Base-by-base conservation (phyloP, 2,113 vertebrate genomes). In the Gnathonemus longibarbis region DNA sequence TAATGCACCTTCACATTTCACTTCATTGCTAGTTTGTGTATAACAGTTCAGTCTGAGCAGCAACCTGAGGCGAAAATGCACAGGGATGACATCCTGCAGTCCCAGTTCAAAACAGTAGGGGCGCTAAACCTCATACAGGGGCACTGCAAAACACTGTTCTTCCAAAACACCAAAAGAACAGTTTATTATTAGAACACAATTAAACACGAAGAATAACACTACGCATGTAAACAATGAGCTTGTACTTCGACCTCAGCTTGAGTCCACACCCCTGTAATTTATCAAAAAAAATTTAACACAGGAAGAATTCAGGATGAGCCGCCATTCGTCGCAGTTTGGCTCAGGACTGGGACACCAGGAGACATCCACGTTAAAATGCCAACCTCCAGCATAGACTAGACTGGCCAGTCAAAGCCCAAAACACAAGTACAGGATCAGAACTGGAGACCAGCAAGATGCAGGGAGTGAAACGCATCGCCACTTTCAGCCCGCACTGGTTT, bases 31-130 rank as follows among this genome's bases (percentile, higher is more conserved):
- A 19, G 62, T 11, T 80, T 80, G 5, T 21, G 19, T 42, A 6
- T 19, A 17, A 42, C 17, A 80, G 5, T 80, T 48, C 48, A 50
- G 27, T 1, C n/a, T 89, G 70, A 46, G n/a, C 31, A 80, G 31
- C 84, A 89, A 27, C n/a, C 17, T 89, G 53, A 21, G 9, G 24
- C 24, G 27, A 35, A 48, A 80, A 31, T 19, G 24, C 56, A 24
- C 39, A n/a, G 10, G 31, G 24, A 50, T 24, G 83, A 35, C 31
- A 74, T 39, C 84, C 87, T 49, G 84, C 42, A 53, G 19, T 6
- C 42, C 66, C 83, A 70, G 83, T 17, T 27, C 48, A 17, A 87
- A 84, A 42, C 90, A 87, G 90, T 87, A 89, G 90, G 90, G 83
- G 45, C 17, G 45, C 1, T 77, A 77, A 19, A 39, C 35, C 70